A percentile compares a stretch with the other conserved stretches of the same genome.
Evolutionary conservation across 2,797 vertebrate species (phyloP).

Genomic region (Erethizon dorsatum): DNA sequence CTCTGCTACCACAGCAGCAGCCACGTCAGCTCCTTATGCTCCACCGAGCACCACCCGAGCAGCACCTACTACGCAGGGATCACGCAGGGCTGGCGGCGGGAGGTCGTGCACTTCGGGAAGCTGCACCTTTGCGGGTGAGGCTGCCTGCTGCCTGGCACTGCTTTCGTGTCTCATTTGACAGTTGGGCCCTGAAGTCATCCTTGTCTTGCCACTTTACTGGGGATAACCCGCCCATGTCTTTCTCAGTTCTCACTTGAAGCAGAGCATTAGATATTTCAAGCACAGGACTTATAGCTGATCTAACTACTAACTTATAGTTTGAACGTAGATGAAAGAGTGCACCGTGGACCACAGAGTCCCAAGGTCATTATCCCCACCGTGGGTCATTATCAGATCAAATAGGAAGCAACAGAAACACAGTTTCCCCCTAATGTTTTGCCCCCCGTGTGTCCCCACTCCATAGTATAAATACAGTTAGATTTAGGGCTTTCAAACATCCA

Average conservation of each 20-base stretch:
- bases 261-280: neutral
- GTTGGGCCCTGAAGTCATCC: neutral
- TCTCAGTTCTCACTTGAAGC: conserved; percentile 6
- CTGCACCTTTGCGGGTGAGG: conserved; percentile 97
- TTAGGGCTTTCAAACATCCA: neutral
- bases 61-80: conserved; percentile 97
- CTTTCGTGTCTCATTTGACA: neutral
- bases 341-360: neutral
- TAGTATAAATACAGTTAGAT: conserved; percentile 5
- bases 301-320: neutral
- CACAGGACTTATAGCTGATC: neutral
- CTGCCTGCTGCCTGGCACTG: neutral
- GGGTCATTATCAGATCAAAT: neutral
- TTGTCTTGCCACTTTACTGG: neutral
- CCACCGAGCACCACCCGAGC: conserved; percentile 97
- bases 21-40: conserved; percentile 96
- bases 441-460: neutral
- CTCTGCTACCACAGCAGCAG: conserved; percentile 96
- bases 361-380: neutral
- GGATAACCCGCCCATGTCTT: neutral
- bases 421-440: neutral
- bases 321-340: neutral
- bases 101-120: conserved; percentile 96
- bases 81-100: conserved; percentile 97
- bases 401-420: conserved; percentile 2